Percentiles rank a stretch among this genome's conserved stretches.
Evolutionary conservation across 2,888 invertebrate species (phyloP).

Genomic region (Macrophya annulata): DNA sequence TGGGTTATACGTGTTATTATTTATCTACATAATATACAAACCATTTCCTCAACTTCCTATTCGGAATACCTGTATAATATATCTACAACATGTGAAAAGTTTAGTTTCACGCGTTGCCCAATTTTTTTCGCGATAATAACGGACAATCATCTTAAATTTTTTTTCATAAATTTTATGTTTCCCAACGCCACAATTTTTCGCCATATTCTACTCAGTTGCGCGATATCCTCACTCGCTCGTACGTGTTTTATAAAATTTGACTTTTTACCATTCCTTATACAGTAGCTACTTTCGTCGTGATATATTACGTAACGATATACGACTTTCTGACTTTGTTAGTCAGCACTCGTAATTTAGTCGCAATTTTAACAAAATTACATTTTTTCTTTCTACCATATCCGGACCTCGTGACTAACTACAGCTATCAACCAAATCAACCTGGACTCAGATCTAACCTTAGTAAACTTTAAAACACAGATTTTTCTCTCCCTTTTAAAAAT

Average conservation of each 20-base stretch:
- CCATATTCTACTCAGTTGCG: neutral
- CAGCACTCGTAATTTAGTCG: neutral
- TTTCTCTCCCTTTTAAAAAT: neutral
- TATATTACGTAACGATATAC: neutral
- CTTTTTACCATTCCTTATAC: constrained; percentile 11
- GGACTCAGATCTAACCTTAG: no score
- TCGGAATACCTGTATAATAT: neutral
- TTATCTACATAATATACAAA: neutral
- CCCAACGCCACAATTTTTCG: neutral
- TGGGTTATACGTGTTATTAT: neutral
- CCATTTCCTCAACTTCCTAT: neutral
- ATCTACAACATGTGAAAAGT: neutral
- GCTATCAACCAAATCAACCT: no score
- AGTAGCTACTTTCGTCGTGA: neutral
- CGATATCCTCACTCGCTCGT: constrained; percentile 7
- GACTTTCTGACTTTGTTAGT: neutral
- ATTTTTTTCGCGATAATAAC: neutral
- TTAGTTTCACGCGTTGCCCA: neutral
- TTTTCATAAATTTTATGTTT: neutral
- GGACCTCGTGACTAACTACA: no score
- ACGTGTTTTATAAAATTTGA: neutral
- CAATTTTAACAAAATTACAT: neutral
- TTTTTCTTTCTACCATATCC: no score
- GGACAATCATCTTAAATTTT: neutral
- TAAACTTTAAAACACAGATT: neutral